Base-by-base conservation (phyloP, 2,797 vertebrate genomes). In the Helostoma temminkii region DNA sequence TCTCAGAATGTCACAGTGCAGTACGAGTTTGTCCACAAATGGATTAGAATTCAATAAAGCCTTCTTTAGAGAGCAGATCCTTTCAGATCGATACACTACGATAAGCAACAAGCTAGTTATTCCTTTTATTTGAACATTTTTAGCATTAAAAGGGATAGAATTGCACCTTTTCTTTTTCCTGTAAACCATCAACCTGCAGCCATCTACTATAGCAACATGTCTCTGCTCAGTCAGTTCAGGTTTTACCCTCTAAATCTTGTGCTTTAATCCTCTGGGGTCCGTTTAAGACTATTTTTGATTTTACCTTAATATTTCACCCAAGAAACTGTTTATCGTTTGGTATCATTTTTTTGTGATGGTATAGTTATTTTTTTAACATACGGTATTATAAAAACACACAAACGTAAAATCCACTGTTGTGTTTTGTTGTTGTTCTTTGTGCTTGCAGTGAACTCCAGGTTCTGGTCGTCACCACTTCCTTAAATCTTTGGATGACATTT, bases 1-100 rank as follows among this genome's bases (percentile, higher is more conserved):
- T 48, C 41, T 65, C 52, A 63, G 72, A 59, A 71, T 74, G 76
- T 83, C 76, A 61, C 62, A 64, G 70, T 70, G 21, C 28, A 1
- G 6, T n/a, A n/a, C n/a, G n/a, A n/a, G n/a, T n/a, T n/a, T 19
- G 49, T 53, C 30, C 57, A 32, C 21, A 5, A 19, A 7, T 53
- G 52, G 15, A 0, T 11, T 4, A 3, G 16, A 37, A 3, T 24
- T 18, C 21, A 10, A 6, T 7, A 41, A 18, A 10, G 12, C 18
- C 21, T 42, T 47, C 16, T 34, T 1, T 1, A 34, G 32, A 12
- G 21, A 1, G 16, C 62, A 16, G 59, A 32, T 34, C 11, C 16
- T 16, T 5, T 18, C 25, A 22, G n/a, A 32, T 11, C 32, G 3
- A 32, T 32, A 37, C 22, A 2, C 7, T 1, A 1, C 46, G 43